Evolutionary conservation across 2,113 vertebrate species (phyloP), one percentile per base, ranked within the genome.

Genomic region (Smithornis capensis): DNA sequence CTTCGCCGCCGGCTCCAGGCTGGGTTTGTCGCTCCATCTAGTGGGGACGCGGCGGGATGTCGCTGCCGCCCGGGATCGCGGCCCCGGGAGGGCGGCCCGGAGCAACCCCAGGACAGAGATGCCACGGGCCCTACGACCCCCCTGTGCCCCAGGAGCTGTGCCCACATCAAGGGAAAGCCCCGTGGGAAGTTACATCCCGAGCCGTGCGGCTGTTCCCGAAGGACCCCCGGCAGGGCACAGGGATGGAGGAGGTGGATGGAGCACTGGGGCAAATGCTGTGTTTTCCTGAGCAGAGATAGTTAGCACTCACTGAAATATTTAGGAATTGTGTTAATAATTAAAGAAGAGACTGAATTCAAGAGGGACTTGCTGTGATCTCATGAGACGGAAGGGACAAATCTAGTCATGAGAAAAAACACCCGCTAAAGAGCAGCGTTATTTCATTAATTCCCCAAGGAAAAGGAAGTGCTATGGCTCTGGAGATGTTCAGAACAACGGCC

Each of bases 21-120:
- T 88, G 92, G 84, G 56, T 92, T 53, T 91, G 92, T 60, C 93
- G 94, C 96, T 87, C 96, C 96, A 91, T 92, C 95, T 96, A 96
- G 96, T 18, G 96, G 96, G 92, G 70, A 93, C 77, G 3, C 13
- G 11, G 78, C 31, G 49, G 42, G 88, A 79, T 84, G 85, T 59
- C 94, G 16, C 56, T 21, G 19, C 42, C 9, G 9, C 42, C 60
- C 60, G 42, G 74, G 14, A 62, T 42, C 19, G 52, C 40, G 13
- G 50, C 8, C 70, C 67, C 37, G 40, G 47, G 78, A 75, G 44
- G 42, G 60, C 7, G 42, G 59, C 89, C 42, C 45, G 19, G 77
- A 69, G 87, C 55, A 33, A 33, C 68, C 47, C 40, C 60, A 27
- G 57, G 11, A 12, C 5, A 7, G 42, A 5, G 4, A 10, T 17